Conservation (phyloP, 1,140 invertebrate species). For the Pseudomyrmex sp. region DNA sequence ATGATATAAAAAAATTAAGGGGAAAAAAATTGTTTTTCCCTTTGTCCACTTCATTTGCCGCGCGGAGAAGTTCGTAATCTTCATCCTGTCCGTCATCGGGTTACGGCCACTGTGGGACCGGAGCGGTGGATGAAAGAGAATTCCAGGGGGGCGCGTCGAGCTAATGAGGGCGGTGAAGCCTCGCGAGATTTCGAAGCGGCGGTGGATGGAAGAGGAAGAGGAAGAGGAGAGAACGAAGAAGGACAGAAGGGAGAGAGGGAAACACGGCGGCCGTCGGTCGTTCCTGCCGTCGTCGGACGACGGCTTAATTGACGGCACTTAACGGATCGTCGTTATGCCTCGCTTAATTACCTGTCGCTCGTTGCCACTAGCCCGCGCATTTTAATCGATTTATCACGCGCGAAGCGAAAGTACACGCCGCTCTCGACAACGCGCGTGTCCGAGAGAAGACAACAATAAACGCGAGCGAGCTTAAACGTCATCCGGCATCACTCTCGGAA, state of each 20-base stretch:
- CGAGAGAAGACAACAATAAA: slow-evolving; percentile 17
- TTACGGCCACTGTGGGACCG: slow-evolving; percentile 30
- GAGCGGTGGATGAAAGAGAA: slow-evolving; percentile 29
- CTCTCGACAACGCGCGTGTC: background rate
- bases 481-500: background rate
- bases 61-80: slow-evolving; percentile 36
- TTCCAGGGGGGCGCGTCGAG: slow-evolving; percentile 44
- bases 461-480: background rate
- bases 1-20: background rate
- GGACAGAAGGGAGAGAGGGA: background rate
- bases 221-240: background rate
- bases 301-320: slow-evolving; percentile 73
- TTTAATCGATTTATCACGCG: slow-evolving; percentile 54
- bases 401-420: slow-evolving; percentile 22
- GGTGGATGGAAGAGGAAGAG: background rate
- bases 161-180: slow-evolving; percentile 51
- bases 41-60: background rate
- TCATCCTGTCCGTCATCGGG: background rate
- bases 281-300: slow-evolving; percentile 57
- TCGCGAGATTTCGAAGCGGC: slow-evolving; percentile 30
- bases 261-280: slow-evolving; percentile 18
- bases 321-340: slow-evolving; percentile 58
- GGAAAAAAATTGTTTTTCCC: background rate
- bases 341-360: slow-evolving; percentile 69
- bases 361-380: slow-evolving; percentile 44